phyloP scores from a whole-genome alignment of 1,140 invertebrate genomes.

The Trachymyrmex septentrionalis region DNA sequence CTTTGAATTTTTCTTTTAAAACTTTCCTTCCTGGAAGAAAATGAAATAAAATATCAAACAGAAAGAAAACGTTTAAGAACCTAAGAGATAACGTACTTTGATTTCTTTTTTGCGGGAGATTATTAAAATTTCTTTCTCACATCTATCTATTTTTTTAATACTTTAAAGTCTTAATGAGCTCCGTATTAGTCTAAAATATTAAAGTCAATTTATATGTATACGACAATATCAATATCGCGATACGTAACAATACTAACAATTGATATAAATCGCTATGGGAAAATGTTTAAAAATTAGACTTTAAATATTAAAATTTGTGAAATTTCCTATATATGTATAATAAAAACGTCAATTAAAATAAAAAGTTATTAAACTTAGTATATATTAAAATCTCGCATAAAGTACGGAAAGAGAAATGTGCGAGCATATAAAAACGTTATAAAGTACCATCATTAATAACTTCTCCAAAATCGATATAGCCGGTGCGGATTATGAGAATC shows the following conservation, averaged over 20 bases:
- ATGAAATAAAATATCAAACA: background rate
- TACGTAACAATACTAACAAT: background rate
- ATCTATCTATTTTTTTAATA: background rate
- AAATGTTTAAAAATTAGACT: background rate
- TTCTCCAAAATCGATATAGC: conserved; percentile 41
- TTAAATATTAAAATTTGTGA: background rate
- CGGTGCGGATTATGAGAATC: conserved; percentile 29
- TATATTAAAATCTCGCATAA: background rate
- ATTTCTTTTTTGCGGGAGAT: background rate
- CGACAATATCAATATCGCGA: background rate
- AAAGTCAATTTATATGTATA: background rate
- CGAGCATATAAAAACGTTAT: conserved; percentile 25
- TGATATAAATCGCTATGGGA: background rate
- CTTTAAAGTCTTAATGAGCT: background rate
- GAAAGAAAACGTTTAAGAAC: conserved; percentile 8
- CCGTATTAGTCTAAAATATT: background rate
- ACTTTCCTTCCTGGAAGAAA: background rate
- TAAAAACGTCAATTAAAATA: background rate
- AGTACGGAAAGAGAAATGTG: conserved; percentile 5
- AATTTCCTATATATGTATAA: background rate
- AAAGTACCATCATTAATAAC: conserved; percentile 35
- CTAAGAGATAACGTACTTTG: background rate
- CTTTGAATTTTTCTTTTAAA: background rate
- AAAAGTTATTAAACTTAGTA: conserved; percentile 20
- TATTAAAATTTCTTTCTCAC: conserved; percentile 7